Percentiles rank a stretch among this genome's conserved stretches.
Conservation (phyloP, 2,888 invertebrate genomes). For the Drosophila setosimentum region DNA sequence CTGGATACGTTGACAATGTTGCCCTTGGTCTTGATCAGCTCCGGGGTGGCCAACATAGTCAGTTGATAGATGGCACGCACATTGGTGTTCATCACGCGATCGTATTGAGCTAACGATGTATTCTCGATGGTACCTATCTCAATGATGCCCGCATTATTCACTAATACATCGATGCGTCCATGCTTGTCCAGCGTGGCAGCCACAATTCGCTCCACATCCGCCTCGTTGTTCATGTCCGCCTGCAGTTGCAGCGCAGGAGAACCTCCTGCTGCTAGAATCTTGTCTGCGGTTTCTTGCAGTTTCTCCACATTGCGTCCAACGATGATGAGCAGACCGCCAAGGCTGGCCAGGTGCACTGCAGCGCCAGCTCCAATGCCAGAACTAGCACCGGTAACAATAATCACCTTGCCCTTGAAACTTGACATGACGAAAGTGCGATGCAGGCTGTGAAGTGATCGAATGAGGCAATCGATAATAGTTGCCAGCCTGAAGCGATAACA, state of each 20-base stretch:
- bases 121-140: conserved; percentile 93
- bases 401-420: conserved; percentile 83
- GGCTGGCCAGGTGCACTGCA: conserved; percentile 88
- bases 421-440: conserved; percentile 53
- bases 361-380: conserved; percentile 91
- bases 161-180: conserved; percentile 90
- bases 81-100: conserved; percentile 94
- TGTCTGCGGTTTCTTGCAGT: conserved; percentile 87
- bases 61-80: conserved; percentile 91
- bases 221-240: conserved; percentile 88
- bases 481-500: conserved; percentile 14
- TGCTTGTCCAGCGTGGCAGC: conserved; percentile 89
- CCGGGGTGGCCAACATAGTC: conserved; percentile 93
- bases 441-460: conserved; percentile 9
- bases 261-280: conserved; percentile 79
- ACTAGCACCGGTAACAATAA: conserved; percentile 90
- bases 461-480: conserved; percentile 6
- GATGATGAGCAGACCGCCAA: conserved; percentile 88
- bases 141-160: conserved; percentile 95
- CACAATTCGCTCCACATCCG: conserved; percentile 87
- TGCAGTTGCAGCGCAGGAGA: conserved; percentile 87
- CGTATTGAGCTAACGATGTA: conserved; percentile 93
- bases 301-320: conserved; percentile 90
- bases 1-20: conserved; percentile 97
- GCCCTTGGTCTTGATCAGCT: conserved; percentile 92